Base-by-base conservation (phyloP, 2,113 vertebrate species). In the Dicrurus megarhynchus region DNA sequence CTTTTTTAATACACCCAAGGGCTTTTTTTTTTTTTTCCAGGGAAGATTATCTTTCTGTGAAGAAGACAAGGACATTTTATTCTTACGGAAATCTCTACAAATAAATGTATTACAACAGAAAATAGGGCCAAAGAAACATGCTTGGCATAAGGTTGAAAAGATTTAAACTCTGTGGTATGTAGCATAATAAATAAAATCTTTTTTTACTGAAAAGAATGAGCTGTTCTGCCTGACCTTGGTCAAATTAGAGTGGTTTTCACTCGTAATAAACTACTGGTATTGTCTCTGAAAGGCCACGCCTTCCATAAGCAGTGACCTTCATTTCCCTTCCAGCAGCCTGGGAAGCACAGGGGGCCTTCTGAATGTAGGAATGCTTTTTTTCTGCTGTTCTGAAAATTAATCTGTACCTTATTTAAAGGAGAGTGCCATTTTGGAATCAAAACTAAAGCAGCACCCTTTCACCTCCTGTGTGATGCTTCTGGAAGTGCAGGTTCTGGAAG, bases 1-100 rank as follows among this genome's bases (percentile, higher is more conserved):
- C 1, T 24, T 65, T 35, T 61, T 81, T 32, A 53, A 30, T 46
- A 57, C 2, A 44, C 5, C 12, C 16, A 84, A 53, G 13, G 46
- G 7, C 3, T 44, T 35, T 41, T 17, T 30, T 19, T 41, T 21
- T 30, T 19, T 27, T 67, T 56, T 73, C 39, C n/a, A 59, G 7
- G 19, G 32, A 64, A 64, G 41, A 57, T 32, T 10, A 42, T 84
- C 24, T 83, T 82, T 57, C 52, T 19, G 3, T 50, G 33, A 77
- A 73, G 84, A 81, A 77, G 53, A 84, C 53, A 95, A 95, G 88
- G 90, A 57, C 57, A 30, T 76, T 88, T 91, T 19, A 76, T 75
- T 91, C 73, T 83, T 50, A 57, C 5, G 86, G 37, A 69, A 80
- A 41, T 70, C 46, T 89, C 46, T 90, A 55, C 55, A 85, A 87